Conservation (phyloP, 2,113 vertebrate species). For the Piliocolobus tephrosceles region DNA sequence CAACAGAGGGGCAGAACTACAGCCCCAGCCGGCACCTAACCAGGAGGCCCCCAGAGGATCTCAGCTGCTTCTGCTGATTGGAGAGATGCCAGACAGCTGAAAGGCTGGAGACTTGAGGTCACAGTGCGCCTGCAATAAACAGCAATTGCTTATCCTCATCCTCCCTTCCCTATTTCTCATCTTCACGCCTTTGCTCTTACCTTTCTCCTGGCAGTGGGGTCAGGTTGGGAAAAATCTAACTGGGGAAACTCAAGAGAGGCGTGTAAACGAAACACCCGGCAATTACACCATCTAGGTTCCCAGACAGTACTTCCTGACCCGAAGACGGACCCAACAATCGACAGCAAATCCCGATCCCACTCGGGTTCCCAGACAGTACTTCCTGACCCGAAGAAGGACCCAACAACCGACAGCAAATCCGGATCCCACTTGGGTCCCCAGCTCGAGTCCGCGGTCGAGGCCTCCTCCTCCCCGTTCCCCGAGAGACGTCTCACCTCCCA, state of each 20-base stretch:
- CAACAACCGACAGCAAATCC: neutral
- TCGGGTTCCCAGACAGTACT: neutral
- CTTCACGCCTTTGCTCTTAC: neutral
- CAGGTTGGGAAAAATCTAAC: neutral
- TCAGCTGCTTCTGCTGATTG: neutral
- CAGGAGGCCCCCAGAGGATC: neutral
- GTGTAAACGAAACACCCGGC: neutral
- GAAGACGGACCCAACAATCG: neutral
- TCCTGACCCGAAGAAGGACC: neutral
- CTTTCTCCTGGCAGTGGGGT: neutral
- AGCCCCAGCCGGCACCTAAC: neutral
- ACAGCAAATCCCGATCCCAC: neutral
- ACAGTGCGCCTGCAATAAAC: neutral
- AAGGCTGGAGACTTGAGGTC: neutral
- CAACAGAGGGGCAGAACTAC: neutral
- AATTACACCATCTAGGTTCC: neutral
- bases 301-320: neutral
- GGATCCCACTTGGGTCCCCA: neutral
- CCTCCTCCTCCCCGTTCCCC: fast-evolving
- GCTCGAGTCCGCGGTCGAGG: no score
- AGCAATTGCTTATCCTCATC: neutral
- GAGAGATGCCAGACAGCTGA: neutral
- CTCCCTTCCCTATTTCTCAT: neutral
- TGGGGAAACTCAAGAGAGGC: neutral
- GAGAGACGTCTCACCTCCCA: constrained; percentile 87